These are phyloP conservation scores for Trachelus stipa DNA, from an alignment of 2,888 invertebrate species.

Conservation along the genomic window DNA sequence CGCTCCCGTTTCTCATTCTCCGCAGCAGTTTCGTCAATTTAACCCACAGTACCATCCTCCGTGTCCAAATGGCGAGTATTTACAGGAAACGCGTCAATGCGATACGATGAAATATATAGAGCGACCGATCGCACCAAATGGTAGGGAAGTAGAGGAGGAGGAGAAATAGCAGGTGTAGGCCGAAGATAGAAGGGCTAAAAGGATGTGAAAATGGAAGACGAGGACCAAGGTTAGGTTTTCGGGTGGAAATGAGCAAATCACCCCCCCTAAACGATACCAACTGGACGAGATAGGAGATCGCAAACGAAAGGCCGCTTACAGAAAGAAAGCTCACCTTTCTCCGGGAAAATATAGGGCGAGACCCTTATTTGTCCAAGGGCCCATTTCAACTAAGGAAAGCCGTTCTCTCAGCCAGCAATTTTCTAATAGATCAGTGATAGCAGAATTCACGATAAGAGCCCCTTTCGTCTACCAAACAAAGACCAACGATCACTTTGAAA, in stretches of 20 bases:
- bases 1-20: conserved; percentile 5
- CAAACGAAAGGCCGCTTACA: conserved; percentile 23
- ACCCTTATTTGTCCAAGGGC: conserved; percentile 32
- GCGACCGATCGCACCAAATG: conserved; percentile 10
- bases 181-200: conserved; percentile 18
- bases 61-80: conserved; percentile 23
- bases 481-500: too few relatives aligned
- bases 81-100: conserved; percentile 7
- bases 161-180: conserved; percentile 15
- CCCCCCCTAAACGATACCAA: too few relatives aligned
- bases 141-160: conserved; percentile 13
- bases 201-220: conserved; percentile 5
- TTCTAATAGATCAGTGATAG: conserved; percentile 13
- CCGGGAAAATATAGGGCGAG: conserved; percentile 14
- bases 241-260: too few relatives aligned
- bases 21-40: conserved; percentile 15
- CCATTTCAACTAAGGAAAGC: conserved; percentile 17
- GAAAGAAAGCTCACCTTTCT: conserved; percentile 20
- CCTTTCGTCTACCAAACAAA: too few relatives aligned
- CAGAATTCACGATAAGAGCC: too few relatives aligned
- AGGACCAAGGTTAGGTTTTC: background rate
- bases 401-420: conserved; percentile 12
- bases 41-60: conserved; percentile 18
- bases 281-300: conserved; percentile 22
- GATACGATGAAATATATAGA: conserved; percentile 25